Conservation (phyloP, 2,888 invertebrate genomes). For the Phengaris alcon region DNA sequence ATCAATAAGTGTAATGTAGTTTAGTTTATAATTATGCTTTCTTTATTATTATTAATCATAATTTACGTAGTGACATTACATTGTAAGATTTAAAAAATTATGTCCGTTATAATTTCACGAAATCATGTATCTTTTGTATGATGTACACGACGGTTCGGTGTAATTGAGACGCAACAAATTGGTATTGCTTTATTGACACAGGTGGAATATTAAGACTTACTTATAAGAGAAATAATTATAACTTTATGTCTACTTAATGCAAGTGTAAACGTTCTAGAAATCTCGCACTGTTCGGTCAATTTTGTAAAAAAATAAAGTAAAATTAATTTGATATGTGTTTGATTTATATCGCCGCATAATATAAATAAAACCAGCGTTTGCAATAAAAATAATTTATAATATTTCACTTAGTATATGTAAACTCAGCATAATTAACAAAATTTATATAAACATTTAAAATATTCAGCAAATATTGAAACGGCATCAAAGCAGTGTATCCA, state of each 20-base stretch:
- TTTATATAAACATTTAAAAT: slow-evolving; percentile 75
- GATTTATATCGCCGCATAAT: slow-evolving; percentile 43
- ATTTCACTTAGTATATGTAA: slow-evolving; percentile 76
- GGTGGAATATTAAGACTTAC: slow-evolving; percentile 74
- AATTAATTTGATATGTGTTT: slow-evolving; percentile 68
- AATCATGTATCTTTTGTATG: slow-evolving; percentile 73
- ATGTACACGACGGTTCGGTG: slow-evolving; percentile 63
- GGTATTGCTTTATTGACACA: slow-evolving; percentile 72
- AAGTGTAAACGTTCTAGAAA: slow-evolving; percentile 80
- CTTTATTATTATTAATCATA: slow-evolving; percentile 75
- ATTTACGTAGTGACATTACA: slow-evolving; percentile 71
- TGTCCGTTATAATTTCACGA: slow-evolving; percentile 58
- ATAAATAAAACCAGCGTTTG: slow-evolving; percentile 56
- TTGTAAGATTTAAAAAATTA: slow-evolving; percentile 60
- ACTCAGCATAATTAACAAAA: slow-evolving; percentile 77
- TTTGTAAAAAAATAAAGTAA: slow-evolving; percentile 78
- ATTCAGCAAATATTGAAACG: slow-evolving; percentile 76
- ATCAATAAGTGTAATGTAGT: slow-evolving; percentile 67
- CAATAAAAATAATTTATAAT: slow-evolving; percentile 79
- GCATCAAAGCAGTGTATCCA: slow-evolving; percentile 73
- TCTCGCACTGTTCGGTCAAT: slow-evolving; percentile 81
- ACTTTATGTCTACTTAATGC: slow-evolving; percentile 79
- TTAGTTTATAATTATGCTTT: slow-evolving; percentile 75
- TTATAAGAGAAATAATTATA: slow-evolving; percentile 76
- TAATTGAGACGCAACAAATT: slow-evolving; percentile 49